Evolutionary conservation across 2,888 invertebrate species (phyloP).

Genomic region (Steromphala cineraria): DNA sequence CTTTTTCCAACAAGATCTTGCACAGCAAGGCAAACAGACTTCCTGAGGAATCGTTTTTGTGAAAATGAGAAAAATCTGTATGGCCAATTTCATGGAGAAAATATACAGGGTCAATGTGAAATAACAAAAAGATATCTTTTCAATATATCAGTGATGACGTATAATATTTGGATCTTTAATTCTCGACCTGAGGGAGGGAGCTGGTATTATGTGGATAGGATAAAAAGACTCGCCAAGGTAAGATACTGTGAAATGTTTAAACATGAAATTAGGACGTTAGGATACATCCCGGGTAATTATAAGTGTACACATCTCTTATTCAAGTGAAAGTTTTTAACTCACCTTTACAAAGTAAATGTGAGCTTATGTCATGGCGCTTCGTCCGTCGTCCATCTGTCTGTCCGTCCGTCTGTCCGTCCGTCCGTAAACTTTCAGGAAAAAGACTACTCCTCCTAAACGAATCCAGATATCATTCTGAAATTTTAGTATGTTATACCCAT

Average conservation of each 20-base stretch:
- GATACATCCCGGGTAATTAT: too few species aligned
- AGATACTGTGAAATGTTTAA: background rate
- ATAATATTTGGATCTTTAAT: slow-evolving; percentile 59
- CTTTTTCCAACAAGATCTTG: background rate
- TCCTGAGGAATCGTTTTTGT: background rate
- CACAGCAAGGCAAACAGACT: background rate
- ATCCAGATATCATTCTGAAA: too few species aligned
- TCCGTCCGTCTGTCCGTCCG: too few species aligned
- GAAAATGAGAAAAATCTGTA: background rate
- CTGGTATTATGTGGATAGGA: slow-evolving; percentile 40
- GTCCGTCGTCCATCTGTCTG: too few species aligned
- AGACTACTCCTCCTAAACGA: too few species aligned
- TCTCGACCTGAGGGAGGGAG: slow-evolving; percentile 31
- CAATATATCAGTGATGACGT: slow-evolving; percentile 45
- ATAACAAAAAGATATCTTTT: background rate
- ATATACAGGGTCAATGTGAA: background rate
- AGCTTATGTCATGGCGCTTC: too few species aligned
- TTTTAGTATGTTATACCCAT: too few species aligned
- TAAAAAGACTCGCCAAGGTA: slow-evolving; percentile 44
- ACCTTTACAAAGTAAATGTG: too few species aligned
- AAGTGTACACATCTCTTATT: too few species aligned
- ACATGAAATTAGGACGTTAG: too few species aligned
- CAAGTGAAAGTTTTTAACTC: too few species aligned
- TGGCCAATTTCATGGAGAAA: background rate
- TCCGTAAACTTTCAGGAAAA: too few species aligned